Percentiles rank a stretch among this genome's conserved stretches.
Evolutionary conservation across 2,113 vertebrate species (phyloP).

Genomic region (Colossoma macropomum): DNA sequence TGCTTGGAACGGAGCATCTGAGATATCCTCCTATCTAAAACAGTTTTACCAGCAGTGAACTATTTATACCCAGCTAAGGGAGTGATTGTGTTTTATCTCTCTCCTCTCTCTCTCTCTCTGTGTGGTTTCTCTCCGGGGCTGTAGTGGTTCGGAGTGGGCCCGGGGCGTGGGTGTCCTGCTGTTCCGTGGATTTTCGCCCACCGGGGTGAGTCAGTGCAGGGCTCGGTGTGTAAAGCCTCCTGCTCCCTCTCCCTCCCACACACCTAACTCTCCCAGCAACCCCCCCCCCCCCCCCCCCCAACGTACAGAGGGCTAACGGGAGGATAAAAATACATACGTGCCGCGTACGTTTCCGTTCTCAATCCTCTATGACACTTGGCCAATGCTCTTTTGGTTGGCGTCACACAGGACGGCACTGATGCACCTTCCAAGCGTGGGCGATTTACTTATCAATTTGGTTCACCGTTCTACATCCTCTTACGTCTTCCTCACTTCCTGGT

Average conservation of each 20-base stretch:
- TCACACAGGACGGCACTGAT: background rate
- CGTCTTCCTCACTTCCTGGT: background rate
- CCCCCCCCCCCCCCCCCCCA: constrained; percentile 15
- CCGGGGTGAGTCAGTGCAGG: constrained; percentile 59
- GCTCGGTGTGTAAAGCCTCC: constrained; percentile 38
- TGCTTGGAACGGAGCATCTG: constrained; percentile 22
- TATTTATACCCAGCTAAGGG: constrained; percentile 37
- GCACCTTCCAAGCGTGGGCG: background rate
- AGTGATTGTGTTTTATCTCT: constrained; percentile 43
- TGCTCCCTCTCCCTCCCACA: constrained; percentile 57
- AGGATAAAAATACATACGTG: constrained; percentile 37
- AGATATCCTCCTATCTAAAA: constrained; percentile 24
- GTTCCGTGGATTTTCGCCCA: constrained; percentile 57
- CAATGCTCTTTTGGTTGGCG: constrained; percentile 11
- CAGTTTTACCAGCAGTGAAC: constrained; percentile 29
- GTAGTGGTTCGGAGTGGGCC: constrained; percentile 43
- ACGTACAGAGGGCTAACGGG: constrained; percentile 30
- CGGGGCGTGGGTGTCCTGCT: constrained; percentile 60
- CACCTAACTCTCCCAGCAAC: constrained; percentile 41
- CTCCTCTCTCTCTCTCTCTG: constrained; percentile 9
- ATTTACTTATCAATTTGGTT: background rate
- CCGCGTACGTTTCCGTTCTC: background rate
- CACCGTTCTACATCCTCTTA: background rate
- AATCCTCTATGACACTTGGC: background rate
- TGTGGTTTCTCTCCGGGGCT: constrained; percentile 44